These are phyloP conservation scores for Hemicrepidius hirtus DNA, from an alignment of 2,888 invertebrate species.

Conservation along the genomic window DNA sequence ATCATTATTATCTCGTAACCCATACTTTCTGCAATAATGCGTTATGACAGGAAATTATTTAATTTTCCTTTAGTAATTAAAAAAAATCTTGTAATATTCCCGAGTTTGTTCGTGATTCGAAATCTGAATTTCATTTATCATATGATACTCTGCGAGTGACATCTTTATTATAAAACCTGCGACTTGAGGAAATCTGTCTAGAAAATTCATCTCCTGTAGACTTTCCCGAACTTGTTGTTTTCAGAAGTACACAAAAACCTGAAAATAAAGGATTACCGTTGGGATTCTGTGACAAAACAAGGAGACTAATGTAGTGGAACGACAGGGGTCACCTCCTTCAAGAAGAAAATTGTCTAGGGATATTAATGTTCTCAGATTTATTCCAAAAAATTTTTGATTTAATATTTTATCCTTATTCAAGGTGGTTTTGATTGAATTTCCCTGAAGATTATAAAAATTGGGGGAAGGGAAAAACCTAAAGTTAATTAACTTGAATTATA, in stretches of 20 bases:
- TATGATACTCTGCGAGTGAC: neutral
- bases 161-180: neutral
- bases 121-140: neutral
- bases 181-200: neutral
- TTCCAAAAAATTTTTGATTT: no score
- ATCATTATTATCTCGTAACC: no score
- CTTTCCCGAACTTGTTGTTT: neutral
- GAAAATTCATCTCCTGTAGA: neutral
- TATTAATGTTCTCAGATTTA: neutral
- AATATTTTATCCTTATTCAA: no score
- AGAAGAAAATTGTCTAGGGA: constrained; percentile 2
- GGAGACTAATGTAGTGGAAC: constrained; percentile 7
- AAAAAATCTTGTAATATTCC: no score
- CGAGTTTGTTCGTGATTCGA: no score
- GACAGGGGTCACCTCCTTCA: neutral
- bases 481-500: no score
- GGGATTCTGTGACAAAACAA: constrained; percentile 6
- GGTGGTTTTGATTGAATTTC: no score
- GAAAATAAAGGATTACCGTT: neutral
- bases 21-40: no score
- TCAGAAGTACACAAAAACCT: neutral
- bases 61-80: no score
- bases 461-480: no score
- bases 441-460: no score
- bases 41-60: no score